Conservation (phyloP, 1,140 invertebrate species). For the Drosophila carrolli region DNA sequence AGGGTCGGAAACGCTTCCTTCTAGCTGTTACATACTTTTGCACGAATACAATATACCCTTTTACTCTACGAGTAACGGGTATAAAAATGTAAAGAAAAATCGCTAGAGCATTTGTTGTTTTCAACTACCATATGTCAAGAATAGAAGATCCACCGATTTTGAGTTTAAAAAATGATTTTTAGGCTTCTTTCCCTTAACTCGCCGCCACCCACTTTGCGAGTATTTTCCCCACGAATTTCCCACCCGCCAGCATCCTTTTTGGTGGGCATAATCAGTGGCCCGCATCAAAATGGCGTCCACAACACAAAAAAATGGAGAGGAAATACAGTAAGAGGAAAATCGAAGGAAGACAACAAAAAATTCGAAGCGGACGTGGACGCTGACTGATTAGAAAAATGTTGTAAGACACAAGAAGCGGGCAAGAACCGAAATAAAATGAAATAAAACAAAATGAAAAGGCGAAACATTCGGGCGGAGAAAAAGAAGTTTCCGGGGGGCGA, state of each 20-base stretch:
- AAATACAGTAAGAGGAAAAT: slow-evolving; percentile 16
- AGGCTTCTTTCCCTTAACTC: not conserved
- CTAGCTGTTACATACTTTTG: too few species aligned
- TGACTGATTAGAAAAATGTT: slow-evolving; percentile 78
- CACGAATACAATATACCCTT: too few species aligned
- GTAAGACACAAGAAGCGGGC: slow-evolving; percentile 61
- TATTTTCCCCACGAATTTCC: too few species aligned
- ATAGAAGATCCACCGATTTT: too few species aligned
- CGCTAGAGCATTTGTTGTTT: too few species aligned
- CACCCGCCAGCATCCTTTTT: slow-evolving; percentile 25
- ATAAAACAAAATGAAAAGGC: slow-evolving; percentile 30
- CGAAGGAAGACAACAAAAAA: slow-evolving; percentile 31
- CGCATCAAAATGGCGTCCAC: slow-evolving; percentile 55
- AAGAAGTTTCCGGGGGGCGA: not conserved
- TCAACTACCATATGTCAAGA: too few species aligned
- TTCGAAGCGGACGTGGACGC: slow-evolving; percentile 50
- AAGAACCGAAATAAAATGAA: slow-evolving; percentile 27
- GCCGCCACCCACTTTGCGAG: too few species aligned
- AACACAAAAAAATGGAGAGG: not conserved
- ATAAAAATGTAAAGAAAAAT: too few species aligned
- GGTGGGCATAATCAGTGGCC: slow-evolving; percentile 58
- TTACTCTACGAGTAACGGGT: too few species aligned
- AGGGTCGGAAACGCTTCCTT: too few species aligned
- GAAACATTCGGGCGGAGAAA: not conserved
- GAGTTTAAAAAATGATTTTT: not conserved